Base-by-base conservation (phyloP, 2,797 vertebrate genomes). In the Microctenopoma steveboyesi region DNA sequence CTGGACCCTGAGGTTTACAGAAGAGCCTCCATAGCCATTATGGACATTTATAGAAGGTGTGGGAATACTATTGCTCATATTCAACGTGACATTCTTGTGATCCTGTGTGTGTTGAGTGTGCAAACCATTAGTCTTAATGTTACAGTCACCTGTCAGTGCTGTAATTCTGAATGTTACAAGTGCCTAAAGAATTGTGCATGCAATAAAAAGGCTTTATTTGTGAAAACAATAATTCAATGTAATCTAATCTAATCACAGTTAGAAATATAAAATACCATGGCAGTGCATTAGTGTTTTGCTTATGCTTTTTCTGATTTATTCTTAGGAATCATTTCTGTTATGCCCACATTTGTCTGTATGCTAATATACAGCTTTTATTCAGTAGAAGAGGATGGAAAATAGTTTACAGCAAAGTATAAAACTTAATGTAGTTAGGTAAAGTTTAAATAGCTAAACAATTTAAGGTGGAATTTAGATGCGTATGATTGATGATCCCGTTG, bases 161-260 rank as follows among this genome's bases (percentile, higher is more conserved):
- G 81, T 91, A 88, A 89, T 87, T 92, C 88, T 89, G 83, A 92
- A 91, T 87, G 87, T 91, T 92, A 89, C 86, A 94, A 94, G 94
- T 94, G 94, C 94, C 94, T 94, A 89, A 91, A 89, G 78, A 92
- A 81, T 87, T 86, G 82, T 91, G 82, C 88, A 88, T 87, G 89
- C 74, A 82, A 79, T 83, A 56, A 87, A 88, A 89, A 89, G 76
- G 86, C 74, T 88, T 76, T 72, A 67, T 85, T 81, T 86, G 72
- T 46, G 71, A 83, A 84, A 70, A 84, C 69, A 84, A 74, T 59
- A 47, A 73, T 64, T 72, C 7, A 43, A 18, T 52, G 50, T 55
- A 78, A 78, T 64, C 47, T 51, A 51, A 81, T 39, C 10, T 39
- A 11, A 55, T 81, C 66, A 68, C 66, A 68, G 49, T 65, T 70